Evolutionary conservation across 2,888 invertebrate species (phyloP), one percentile per base, ranked within the genome.

Genomic region (Pilophorus perplexus): DNA sequence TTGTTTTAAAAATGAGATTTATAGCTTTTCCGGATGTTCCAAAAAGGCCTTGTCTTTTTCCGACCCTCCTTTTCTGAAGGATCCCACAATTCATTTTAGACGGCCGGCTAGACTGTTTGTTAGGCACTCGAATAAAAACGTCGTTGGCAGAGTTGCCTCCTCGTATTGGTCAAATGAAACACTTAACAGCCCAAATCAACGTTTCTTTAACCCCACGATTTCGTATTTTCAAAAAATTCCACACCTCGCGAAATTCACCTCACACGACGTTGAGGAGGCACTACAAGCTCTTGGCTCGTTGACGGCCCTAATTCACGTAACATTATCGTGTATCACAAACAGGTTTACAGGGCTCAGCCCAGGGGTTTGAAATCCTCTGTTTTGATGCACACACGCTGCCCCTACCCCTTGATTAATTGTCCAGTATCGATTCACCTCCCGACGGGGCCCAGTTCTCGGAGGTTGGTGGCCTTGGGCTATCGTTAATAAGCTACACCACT

Each of bases 1-100:
- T 69, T 69, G 60, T 67, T 66, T 46, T 37, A 46, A 66, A 66
- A 57, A 66, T 27, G n/a, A 20, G 54, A 66, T 66, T 54, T 40
- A 65, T 42, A 18, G 40, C 40, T 54, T 64, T 65, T 54, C 23
- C 28, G 46, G 57, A 46, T n/a, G 52, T 18, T 28, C 52, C 28
- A 52, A 52, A 52, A 52, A 28, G 52, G 28, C 16, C 52, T 52
- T 28, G 52, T 52, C 52, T 52, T 28, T 52, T 52, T 52, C 52
- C 52, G 52, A 28, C 52, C 23, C 28, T 25, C 52, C 27, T 28
- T 52, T 33, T 12, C 33, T 33, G 12, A 12, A 33, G 12, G 12
- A 8, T 33, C 33, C 6, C 6, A 33, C 12, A 33, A 33, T 33
- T 33, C 33, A 33, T 33, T 12, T 33, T 33, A n/a, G n/a, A n/a